A percentile compares a stretch with the other conserved stretches of the same genome.
Evolutionary conservation across 2,797 vertebrate genomes (phyloP).

Genomic region (Brotula barbata): DNA sequence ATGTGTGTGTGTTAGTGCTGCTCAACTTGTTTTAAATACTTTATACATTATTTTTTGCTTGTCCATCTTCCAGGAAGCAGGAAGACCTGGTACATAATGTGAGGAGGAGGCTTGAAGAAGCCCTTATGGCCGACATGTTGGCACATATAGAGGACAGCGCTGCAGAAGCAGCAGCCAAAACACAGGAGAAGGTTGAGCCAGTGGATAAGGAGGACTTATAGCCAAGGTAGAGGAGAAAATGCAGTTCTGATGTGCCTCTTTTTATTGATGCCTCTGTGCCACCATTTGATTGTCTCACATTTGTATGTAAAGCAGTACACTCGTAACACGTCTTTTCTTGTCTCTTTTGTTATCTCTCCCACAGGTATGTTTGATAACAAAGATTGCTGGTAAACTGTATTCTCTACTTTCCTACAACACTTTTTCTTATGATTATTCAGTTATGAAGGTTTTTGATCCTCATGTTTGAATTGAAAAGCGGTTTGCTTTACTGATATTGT

Average conservation of each 20-base stretch:
- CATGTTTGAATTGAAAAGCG: too few species aligned
- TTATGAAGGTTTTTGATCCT: too few species aligned
- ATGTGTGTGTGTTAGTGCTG: too few species aligned
- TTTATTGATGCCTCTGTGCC: conserved; percentile 1
- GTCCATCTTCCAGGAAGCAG: conserved; percentile 84
- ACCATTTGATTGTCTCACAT: background rate
- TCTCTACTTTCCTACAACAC: conserved; percentile 25
- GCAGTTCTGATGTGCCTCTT: conserved; percentile 5
- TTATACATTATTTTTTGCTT: background rate
- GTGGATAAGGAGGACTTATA: conserved; percentile 81
- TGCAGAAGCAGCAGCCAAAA: conserved; percentile 73
- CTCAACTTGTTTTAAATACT: too few species aligned
- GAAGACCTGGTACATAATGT: conserved; percentile 95
- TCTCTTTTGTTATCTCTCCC: conserved; percentile 28
- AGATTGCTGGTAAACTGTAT: conserved; percentile 44
- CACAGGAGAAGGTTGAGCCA: conserved; percentile 60
- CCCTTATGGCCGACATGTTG: conserved; percentile 93
- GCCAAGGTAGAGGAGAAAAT: conserved; percentile 69
- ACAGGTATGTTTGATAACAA: conserved; percentile 45
- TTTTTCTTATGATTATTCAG: conserved; percentile 38
- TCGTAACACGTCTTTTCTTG: background rate
- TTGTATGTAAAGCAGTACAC: background rate
- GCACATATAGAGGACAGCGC: conserved; percentile 89
- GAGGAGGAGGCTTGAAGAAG: conserved; percentile 92
- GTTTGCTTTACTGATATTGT: conserved; percentile 33